Base-by-base conservation (phyloP, 2,888 invertebrate species). In the Sthenelais limicola region DNA sequence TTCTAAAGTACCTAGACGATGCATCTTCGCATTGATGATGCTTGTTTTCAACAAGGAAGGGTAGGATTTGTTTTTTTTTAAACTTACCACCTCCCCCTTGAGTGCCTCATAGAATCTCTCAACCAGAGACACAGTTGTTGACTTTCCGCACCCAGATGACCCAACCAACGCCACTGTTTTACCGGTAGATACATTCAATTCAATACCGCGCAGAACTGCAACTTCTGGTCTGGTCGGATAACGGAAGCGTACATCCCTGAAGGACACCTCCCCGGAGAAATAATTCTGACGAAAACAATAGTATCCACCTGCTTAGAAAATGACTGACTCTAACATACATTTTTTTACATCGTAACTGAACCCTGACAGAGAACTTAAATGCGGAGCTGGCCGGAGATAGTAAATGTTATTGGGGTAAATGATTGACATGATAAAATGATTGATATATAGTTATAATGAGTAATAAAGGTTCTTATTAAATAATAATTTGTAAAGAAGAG, bases 131-230 rank as follows among this genome's bases (percentile, higher is more conserved):
- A 86, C 80, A 1, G 81, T 79, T 0, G 86, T 86, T 71, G 83
- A 83, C 75, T 86, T 86, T 2, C 86, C 86, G 76, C 85, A 86
- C 3, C 86, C 86, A 70, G 83, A 83, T 48, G 79, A 81, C 1
- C 86, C 86, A 3, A 86, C 86, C 21, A 86, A 79, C 3, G 86
- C 86, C 54, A 85, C 69, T 0, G 83, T 84, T 80, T 87, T 80
- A 12, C 89, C 89, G 3, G 86, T 83, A 26, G 82, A 78, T 21
- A 88, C 83, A 3, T 74, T 74, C 15, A 89, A 73, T 9, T 80
- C 80, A n/a, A 89, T 73, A 24, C 86, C 85, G 28, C 83, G 79
- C n/a, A 88, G 81, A 4, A 86, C 82, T 15, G 74, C 77, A 1
- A 82, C 81, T 51, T 82, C 81, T 12, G 84, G 83, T 18, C 86